Evolutionary conservation across 1,140 invertebrate genomes (phyloP).

Genomic region (Acromyrmex charruanus): DNA sequence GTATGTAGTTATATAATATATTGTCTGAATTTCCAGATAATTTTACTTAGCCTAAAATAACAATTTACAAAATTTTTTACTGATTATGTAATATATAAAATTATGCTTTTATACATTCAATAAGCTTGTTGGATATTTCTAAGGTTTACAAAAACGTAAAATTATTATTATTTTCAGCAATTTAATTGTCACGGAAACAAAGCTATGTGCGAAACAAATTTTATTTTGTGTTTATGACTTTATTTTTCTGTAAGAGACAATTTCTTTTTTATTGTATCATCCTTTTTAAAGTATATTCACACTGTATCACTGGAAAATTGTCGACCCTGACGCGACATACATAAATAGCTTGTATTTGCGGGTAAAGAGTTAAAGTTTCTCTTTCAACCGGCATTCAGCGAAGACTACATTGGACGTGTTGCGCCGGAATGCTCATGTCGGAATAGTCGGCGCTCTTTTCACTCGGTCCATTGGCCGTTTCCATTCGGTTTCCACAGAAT

Average conservation of each 20-base stretch:
- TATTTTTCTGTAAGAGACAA: not conserved
- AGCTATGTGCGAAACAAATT: not conserved
- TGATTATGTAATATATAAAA: not conserved
- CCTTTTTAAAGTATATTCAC: not conserved
- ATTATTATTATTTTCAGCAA: not conserved
- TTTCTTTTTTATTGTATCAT: not conserved
- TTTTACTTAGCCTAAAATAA: not conserved
- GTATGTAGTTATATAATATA: not conserved
- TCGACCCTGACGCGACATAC: not conserved
- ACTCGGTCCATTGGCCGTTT: conserved; percentile 46
- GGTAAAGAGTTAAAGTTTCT: conserved; percentile 40
- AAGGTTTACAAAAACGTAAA: not conserved
- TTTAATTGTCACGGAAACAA: not conserved
- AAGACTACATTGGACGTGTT: not conserved
- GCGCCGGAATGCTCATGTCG: conserved; percentile 13
- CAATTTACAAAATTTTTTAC: not conserved
- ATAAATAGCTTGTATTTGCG: not conserved
- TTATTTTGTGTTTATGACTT: not conserved
- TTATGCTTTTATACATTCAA: not conserved
- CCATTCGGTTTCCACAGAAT: conserved; percentile 51
- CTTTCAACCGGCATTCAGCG: conserved; percentile 15
- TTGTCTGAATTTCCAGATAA: not conserved
- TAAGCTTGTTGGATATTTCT: not conserved
- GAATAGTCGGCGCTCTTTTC: conserved; percentile 40
- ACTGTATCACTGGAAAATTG: not conserved